Base-by-base conservation (phyloP, 2,113 vertebrate species). In the Propithecus coquereli region DNA sequence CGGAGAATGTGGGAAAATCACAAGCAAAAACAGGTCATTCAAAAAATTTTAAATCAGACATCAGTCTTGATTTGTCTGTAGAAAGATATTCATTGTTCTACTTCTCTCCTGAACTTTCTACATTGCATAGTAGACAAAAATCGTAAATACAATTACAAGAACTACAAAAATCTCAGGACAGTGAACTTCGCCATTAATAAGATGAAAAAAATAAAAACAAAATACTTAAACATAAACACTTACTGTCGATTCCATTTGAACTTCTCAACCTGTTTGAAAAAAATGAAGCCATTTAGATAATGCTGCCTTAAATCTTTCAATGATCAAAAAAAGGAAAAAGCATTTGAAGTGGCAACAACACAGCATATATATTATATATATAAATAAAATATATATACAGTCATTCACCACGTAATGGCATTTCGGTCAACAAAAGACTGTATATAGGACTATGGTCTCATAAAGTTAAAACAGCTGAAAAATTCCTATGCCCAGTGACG, bases 181-280 rank as follows among this genome's bases (percentile, higher is more conserved):
- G 30, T 68, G 23, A 89, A 74, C 2, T 43, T 91, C 14, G 83
- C 14, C 20, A 92, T 70, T 23, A 52, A 76, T 61, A 34, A 76
- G 8, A 89, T 16, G 5, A 85, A 71, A 94, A 94, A 90, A 88
- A 22, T 74, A 18, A 95, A 66, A 76, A 2, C 17, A 22, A 89
- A 50, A 97, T 94, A 91, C 95, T 90, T 63, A 96, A 92, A 97
- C n/a, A 83, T 2, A 70, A 97, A 98, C 93, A 98, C 99, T 99
- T 98, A 99, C 99, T 98, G 80, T 98, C 94, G 34, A 63, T 50
- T 95, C 97, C 96, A 94, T 95, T 97, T 94, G 98, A 97, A 98
- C 83, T 97, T 98, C 97, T 98, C 61, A 94, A 97, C 96, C 99
- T 99, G 97, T 98, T 98, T 79, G 92, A 96, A 98, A 97, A 93